phyloP scores from a whole-genome alignment of 2,113 vertebrate species.

The Calyptommatus sinebrachiatus region DNA sequence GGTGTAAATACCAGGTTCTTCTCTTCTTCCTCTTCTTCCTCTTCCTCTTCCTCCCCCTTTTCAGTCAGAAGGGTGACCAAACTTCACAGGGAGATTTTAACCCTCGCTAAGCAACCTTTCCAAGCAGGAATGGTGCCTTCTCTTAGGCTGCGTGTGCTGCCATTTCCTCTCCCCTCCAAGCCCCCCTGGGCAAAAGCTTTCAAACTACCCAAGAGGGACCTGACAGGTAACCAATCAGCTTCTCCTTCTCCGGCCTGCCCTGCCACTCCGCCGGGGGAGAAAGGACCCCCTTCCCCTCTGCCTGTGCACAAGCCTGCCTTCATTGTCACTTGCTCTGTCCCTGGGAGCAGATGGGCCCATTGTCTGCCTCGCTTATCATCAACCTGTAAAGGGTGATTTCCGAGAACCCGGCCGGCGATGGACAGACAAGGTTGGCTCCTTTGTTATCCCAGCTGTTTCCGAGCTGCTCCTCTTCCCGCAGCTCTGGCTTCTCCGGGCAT shows the following conservation, averaged over 20 bases:
- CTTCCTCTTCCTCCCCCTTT: too few relatives aligned
- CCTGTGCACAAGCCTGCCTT: conserved; percentile 8
- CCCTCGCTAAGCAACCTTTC: too few relatives aligned
- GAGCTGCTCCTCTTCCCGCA: conserved; percentile 1
- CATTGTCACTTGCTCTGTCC: conserved; percentile 37
- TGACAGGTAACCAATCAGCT: conserved; percentile 67
- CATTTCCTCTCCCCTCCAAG: too few relatives aligned
- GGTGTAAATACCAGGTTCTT: too few relatives aligned
- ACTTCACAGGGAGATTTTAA: too few relatives aligned
- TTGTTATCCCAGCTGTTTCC: conserved; percentile 51
- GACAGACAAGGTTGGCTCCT: conserved; percentile 58
- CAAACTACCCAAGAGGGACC: conserved; percentile 41
- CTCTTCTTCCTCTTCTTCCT: too few relatives aligned
- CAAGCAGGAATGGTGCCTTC: too few relatives aligned
- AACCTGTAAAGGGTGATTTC: not conserved
- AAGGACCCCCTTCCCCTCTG: conserved; percentile 2
- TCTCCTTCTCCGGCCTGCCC: conserved; percentile 41
- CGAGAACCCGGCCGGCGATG: conserved; percentile 41
- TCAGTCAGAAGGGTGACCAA: too few relatives aligned
- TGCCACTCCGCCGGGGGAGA: not conserved
- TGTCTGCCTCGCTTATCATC: conserved; percentile 30
- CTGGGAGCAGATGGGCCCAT: conserved; percentile 44
- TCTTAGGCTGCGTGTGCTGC: too few relatives aligned
- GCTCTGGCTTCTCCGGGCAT: not conserved
- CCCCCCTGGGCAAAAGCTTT: conserved; percentile 18